A percentile compares a stretch with the other conserved stretches of the same genome.
These are phyloP conservation scores for Neotoma lepida DNA, from an alignment of 2,113 vertebrate species.

Conservation along the genomic window DNA sequence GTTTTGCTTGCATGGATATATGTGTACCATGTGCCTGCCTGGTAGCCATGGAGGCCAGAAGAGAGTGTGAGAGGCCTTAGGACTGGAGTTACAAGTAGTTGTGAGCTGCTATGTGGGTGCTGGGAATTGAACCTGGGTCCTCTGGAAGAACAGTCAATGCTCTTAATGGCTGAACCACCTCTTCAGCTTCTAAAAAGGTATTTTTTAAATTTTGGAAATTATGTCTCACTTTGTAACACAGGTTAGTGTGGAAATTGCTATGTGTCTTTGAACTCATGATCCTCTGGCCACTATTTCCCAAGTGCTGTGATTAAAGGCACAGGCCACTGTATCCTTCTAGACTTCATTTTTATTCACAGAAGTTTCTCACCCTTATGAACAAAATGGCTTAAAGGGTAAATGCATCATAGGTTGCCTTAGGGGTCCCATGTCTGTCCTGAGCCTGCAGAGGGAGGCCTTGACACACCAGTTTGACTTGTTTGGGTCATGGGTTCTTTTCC, in stretches of 20 bases:
- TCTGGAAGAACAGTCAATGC: not conserved
- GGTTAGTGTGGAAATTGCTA: not conserved
- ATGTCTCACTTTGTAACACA: not conserved
- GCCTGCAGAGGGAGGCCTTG: not conserved
- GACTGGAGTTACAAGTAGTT: not conserved
- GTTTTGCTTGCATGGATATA: not conserved
- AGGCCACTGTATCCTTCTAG: not conserved
- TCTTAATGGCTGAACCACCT: not conserved
- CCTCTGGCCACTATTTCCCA: not conserved
- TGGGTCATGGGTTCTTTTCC: not conserved
- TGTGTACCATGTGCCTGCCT: not conserved
- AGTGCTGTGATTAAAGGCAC: not conserved
- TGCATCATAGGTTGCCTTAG: not conserved
- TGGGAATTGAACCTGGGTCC: not conserved
- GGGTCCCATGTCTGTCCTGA: not conserved
- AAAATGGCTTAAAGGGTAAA: not conserved
- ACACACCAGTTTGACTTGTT: not conserved
- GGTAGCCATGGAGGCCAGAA: not conserved
- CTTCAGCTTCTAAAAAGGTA: not conserved
- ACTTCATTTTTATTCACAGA: slow-evolving; percentile 11
- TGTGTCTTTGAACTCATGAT: not conserved
- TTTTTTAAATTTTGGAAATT: not conserved
- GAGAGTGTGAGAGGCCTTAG: not conserved
- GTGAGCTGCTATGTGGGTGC: not conserved
- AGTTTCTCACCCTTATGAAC: not conserved